A percentile compares a stretch with the other conserved stretches of the same genome.
Evolutionary conservation across 1,140 invertebrate species (phyloP).

Genomic region (honey bee (Apis mellifera)): Amel_HAv3.1 CM009940.2:2358501-2359000

Average conservation of each 20-base stretch:
- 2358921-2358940: neutral
- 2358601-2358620: constrained; percentile 39
- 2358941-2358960: no score
- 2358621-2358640: neutral
- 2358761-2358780: neutral
- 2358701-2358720: neutral
- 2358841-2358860: constrained; percentile 50
- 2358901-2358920: constrained; percentile 15
- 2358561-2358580: constrained; percentile 19
- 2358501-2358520: constrained; percentile 37
- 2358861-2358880: constrained; percentile 37
- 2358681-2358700: no score
- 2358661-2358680: neutral
- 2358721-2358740: neutral
- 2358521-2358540: neutral
- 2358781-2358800: constrained; percentile 55
- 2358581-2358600: constrained; percentile 31
- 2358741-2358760: neutral
- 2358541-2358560: neutral
- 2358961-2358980: neutral
- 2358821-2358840: constrained; percentile 48
- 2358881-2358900: constrained; percentile 18
- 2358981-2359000: neutral
- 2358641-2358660: neutral
- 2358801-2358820: constrained; percentile 52